Evolutionary conservation across 2,797 vertebrate species (phyloP), one percentile per base, ranked within the genome.

Genomic region (Paguma larvata): DNA sequence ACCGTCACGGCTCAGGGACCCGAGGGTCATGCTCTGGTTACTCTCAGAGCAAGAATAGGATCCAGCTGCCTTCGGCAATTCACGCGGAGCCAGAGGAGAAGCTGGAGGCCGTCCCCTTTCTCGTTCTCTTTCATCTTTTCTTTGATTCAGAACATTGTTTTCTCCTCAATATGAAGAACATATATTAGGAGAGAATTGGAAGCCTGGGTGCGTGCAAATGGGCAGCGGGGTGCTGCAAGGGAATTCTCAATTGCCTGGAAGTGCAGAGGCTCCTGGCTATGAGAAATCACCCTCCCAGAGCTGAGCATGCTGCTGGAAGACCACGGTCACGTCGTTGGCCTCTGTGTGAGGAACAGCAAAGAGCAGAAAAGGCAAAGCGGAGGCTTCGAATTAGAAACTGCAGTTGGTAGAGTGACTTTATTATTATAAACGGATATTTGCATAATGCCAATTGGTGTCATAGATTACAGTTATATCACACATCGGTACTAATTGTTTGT

Each of bases 21-120:
- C 8, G 2, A 11, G 23, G 6, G 27, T 56, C 46, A n/a, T 0
- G 0, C 53, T 18, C 70, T 83, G 67, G 46, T 73, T 32, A 4
- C 15, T 34, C 67, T 46, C 3, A 25, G 65, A 41, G 34, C 53
- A 41, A 38, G 48, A 73, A 38, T 13, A 34, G 9, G 91, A 53
- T 3, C 21, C 38, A 3, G 1, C 9, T 21, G 51, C 7, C 15
- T 38, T 15, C 56, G 23, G 2, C 9, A n/a, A 5, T 3, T 0
- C 8, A 10, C 14, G 1, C 3, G 16, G n/a, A 62, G 25, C 44
- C 38, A 14, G 56, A 30, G 2, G 13, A 83, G 62, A 15, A 1
- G 14, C 10, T n/a, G 4, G 1, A 6, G 5, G 11, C 59, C 2
- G 0, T 25, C 6, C 3, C 12, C 13, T 10, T 89, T 65, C 21